These are phyloP conservation scores for Drosophila paranaensis DNA, from an alignment of 2,888 invertebrate species.

Conservation along the genomic window DNA sequence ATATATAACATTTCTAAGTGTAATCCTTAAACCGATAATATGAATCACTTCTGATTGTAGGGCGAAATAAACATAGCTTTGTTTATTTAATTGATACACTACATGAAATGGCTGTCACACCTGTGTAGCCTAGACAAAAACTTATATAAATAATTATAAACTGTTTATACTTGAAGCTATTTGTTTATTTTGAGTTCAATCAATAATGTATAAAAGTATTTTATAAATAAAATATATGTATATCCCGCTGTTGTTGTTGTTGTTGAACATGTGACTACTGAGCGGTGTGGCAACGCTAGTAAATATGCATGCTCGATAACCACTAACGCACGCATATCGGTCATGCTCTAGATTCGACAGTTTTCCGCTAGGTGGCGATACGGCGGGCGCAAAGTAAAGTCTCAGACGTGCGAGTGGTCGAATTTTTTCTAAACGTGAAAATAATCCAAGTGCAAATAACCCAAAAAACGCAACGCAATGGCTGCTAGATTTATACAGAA, in stretches of 20 bases:
- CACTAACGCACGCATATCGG: conserved; percentile 39
- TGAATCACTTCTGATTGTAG: not conserved
- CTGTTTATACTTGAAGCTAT: not conserved
- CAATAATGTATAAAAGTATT: not conserved
- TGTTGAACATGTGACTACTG: conserved; percentile 4
- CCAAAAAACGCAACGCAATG: conserved; percentile 71
- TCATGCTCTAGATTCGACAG: conserved; percentile 49
- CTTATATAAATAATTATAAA: not conserved
- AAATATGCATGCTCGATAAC: conserved; percentile 32
- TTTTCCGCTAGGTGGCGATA: conserved; percentile 78
- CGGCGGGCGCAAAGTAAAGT: conserved; percentile 71
- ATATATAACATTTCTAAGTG: too few relatives aligned
- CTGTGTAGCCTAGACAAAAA: not conserved
- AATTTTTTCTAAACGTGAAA: conserved; percentile 66
- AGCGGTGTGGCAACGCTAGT: conserved; percentile 30
- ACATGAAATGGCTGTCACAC: conserved; percentile 10
- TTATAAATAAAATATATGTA: not conserved
- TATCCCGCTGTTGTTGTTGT: not conserved
- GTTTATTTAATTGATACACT: not conserved
- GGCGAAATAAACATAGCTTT: not conserved
- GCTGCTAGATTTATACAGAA: conserved; percentile 84
- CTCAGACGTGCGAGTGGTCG: conserved; percentile 64
- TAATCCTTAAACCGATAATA: too few relatives aligned
- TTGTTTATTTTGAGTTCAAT: not conserved
- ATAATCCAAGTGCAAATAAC: conserved; percentile 68